phyloP scores from a whole-genome alignment of 30 jellyfish, hydroid and myxozoan species.

The Hydra vulgaris region DNA sequence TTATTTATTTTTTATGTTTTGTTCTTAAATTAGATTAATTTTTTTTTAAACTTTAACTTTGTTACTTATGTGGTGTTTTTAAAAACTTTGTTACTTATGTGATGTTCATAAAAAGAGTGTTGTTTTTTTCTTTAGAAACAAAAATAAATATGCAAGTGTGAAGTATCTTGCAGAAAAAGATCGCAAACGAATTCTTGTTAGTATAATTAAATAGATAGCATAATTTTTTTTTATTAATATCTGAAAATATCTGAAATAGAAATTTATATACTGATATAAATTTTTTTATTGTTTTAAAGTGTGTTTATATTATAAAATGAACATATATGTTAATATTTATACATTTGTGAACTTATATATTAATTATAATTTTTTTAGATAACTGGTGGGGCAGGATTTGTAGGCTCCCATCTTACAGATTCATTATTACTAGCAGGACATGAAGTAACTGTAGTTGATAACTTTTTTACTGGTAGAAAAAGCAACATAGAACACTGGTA shows the following conservation, averaged over 20 bases:
- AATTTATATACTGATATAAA: no score
- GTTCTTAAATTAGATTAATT: no score
- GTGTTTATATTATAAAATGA: no score
- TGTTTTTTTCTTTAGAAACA: constrained; percentile 37
- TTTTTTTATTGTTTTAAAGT: no score
- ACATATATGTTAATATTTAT: no score
- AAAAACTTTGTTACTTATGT: no score
- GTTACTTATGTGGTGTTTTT: no score
- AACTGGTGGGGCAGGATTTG: constrained; percentile 99
- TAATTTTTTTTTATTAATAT: not conserved
- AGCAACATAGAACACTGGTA: constrained; percentile 92
- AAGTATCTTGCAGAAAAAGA: constrained; percentile 77
- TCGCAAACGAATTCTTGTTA: constrained; percentile 73
- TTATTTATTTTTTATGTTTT: no score
- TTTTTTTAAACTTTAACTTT: no score
- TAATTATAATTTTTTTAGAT: no score
- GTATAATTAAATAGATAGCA: not conserved
- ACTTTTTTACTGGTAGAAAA: constrained; percentile 93
- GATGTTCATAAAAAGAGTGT: no score
- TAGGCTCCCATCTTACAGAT: constrained; percentile 91
- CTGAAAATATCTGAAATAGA: not conserved
- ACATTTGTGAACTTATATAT: no score
- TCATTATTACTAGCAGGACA: constrained; percentile 89
- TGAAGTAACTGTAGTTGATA: constrained; percentile 94
- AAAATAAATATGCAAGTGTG: constrained; percentile 70